phyloP scores from a whole-genome alignment of 2,797 vertebrate species.

The Pelodytes ibericus region DNA sequence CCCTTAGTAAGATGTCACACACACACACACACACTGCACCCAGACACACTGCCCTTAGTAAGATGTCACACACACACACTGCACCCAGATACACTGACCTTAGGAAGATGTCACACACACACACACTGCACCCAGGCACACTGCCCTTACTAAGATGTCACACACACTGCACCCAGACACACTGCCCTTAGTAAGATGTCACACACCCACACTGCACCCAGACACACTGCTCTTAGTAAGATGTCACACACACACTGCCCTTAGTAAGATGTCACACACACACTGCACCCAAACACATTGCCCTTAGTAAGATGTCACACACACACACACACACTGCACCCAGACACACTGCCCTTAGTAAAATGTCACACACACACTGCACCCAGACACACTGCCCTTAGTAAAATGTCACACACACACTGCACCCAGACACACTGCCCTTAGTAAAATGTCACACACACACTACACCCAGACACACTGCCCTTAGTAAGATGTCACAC shows the following conservation, averaged over 20 bases:
- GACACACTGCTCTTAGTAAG: not conserved
- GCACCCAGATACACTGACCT: not conserved
- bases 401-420: not conserved
- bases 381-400: not conserved
- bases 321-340: not conserved
- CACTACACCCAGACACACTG: not conserved
- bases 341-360: not conserved
- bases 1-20: not conserved
- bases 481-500: no score
- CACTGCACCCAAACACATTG: not conserved
- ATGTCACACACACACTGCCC: not conserved
- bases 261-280: no score
- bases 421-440: no score
- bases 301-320: not conserved
- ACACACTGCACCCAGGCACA: not conserved
- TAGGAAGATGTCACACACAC: not conserved
- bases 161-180: not conserved
- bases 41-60: not conserved
- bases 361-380: not conserved
- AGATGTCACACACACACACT: not conserved
- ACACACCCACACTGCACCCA: constrained; percentile 7
- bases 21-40: not conserved
- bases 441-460: not conserved
- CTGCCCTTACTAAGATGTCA: not conserved
- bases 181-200: not conserved